A percentile compares a stretch with the other conserved stretches of the same genome.
Conservation (phyloP, 1,140 invertebrate genomes). For the Calosoma granatense region DNA sequence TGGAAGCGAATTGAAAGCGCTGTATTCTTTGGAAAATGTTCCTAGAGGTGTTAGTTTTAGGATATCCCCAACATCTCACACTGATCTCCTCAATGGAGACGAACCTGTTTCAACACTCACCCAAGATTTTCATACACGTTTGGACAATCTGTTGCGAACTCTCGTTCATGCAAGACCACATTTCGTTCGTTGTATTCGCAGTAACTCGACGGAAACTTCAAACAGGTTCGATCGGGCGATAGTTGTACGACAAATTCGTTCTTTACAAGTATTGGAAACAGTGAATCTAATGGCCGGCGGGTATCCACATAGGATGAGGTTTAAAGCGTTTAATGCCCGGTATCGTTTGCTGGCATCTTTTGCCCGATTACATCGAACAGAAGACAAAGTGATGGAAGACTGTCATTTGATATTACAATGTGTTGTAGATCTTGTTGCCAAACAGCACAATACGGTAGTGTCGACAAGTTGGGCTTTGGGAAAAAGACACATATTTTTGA, state of each 20-base stretch:
- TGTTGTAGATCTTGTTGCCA: slow-evolving; percentile 34
- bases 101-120: slow-evolving; percentile 84
- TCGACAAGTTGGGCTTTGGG: slow-evolving; percentile 82
- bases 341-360: slow-evolving; percentile 76
- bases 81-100: slow-evolving; percentile 76
- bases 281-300: slow-evolving; percentile 90
- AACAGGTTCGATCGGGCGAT: slow-evolving; percentile 69
- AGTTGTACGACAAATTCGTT: slow-evolving; percentile 77
- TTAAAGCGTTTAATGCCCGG: slow-evolving; percentile 83
- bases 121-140: slow-evolving; percentile 87
- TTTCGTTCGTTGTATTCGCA: slow-evolving; percentile 85
- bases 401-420: slow-evolving; percentile 67
- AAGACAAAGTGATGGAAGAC: slow-evolving; percentile 72
- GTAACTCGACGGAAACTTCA: slow-evolving; percentile 67
- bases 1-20: slow-evolving; percentile 79
- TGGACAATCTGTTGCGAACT: slow-evolving; percentile 84
- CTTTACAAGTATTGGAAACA: slow-evolving; percentile 87
- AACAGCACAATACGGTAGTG: slow-evolving; percentile 44
- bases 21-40: slow-evolving; percentile 72
- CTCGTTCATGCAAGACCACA: slow-evolving; percentile 87
- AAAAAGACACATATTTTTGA: slow-evolving; percentile 86
- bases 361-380: slow-evolving; percentile 57
- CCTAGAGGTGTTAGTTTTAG: slow-evolving; percentile 75
- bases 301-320: slow-evolving; percentile 89
- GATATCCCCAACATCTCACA: slow-evolving; percentile 83